Evolutionary conservation across 1,140 invertebrate genomes (phyloP), one percentile per base, ranked within the genome.

Genomic region (Frieseomelitta varia): DNA sequence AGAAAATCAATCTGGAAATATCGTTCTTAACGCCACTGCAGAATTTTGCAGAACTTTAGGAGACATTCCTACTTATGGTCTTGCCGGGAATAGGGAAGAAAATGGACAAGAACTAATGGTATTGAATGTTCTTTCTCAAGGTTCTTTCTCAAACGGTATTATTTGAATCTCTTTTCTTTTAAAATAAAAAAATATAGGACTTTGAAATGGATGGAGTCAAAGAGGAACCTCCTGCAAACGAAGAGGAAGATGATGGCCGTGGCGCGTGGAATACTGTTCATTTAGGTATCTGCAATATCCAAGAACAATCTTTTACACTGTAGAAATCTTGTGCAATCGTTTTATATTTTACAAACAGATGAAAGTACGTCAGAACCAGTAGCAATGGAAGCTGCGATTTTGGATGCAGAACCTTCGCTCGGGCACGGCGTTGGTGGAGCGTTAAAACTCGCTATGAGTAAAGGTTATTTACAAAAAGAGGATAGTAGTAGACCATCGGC

Each of bases 41-140:
- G 99, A 99, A 95, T 99, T 99, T 95, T 99, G 99, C 94, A 96
- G 99, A 87, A 99, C 98, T 63, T 95, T 99, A 4, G 98, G 99
- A 39, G 98, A 99, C 93, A 99, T 99, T 91, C 98, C 98, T 61
- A 99, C 98, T 0, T 98, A 98, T 94, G 97, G 98, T 24, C 96
- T 97, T 92, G 96, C 98, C 71, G 97, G 98, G 61, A 98, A 99
- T 94, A 95, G 98, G 84, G 98, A 98, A 92, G 97, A 97, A 94
- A 96, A 97, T 93, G 95, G 96, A 79, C 97, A 98, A 71, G 97
- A 98, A 91, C 96, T 98, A 79, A 96, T 98, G 96, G 97, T 97
- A 94, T 79, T 8, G 19, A 74, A 65, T 30, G 56, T 84, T 56
- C 14, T 8, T 34, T 65, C 27, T 58, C 47, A 39, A 63, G 30